phyloP scores from a whole-genome alignment of 53 echinoderm and acorn worm genomes.

The Glandiceps talaboti region DNA sequence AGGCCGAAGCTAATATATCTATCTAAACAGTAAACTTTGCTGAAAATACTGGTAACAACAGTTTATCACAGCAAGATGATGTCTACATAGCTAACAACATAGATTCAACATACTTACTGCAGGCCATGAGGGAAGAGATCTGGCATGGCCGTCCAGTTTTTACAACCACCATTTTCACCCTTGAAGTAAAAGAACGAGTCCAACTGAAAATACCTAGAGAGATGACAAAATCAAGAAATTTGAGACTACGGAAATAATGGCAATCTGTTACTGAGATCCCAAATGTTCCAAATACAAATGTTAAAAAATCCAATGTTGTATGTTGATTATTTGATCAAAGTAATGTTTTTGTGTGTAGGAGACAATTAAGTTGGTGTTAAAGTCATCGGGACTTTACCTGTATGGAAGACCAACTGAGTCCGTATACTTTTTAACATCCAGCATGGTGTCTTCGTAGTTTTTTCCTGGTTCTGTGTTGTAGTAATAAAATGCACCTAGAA shows the following conservation, averaged over 20 bases:
- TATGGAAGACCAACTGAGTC: conserved; percentile 22
- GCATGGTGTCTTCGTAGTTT: conserved; percentile 34
- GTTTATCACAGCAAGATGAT: no score
- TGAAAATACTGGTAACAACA: no score
- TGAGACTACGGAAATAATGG: neutral
- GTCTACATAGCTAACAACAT: no score
- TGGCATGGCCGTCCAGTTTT: conserved; percentile 38
- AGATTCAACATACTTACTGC: conserved; percentile 33
- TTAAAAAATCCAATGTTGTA: no score
- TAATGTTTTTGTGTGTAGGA: no score
- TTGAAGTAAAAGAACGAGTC: conserved; percentile 44
- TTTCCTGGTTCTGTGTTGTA: conserved; percentile 21
- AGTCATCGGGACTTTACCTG: conserved; percentile 20
- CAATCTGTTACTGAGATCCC: no score
- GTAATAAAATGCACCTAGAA: conserved; percentile 33
- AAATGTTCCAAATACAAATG: no score
- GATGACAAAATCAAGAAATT: neutral
- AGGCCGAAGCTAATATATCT: no score
- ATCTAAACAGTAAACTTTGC: no score
- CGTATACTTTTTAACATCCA: conserved; percentile 24
- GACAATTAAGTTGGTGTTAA: no score
- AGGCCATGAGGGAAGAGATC: conserved; percentile 33
- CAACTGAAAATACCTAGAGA: conserved; percentile 27
- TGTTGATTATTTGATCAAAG: no score
- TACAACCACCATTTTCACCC: conserved; percentile 22